Evolutionary conservation across 2,113 vertebrate species (phyloP), one percentile per base, ranked within the genome.

Genomic region (Rhinoptilus africanus): DNA sequence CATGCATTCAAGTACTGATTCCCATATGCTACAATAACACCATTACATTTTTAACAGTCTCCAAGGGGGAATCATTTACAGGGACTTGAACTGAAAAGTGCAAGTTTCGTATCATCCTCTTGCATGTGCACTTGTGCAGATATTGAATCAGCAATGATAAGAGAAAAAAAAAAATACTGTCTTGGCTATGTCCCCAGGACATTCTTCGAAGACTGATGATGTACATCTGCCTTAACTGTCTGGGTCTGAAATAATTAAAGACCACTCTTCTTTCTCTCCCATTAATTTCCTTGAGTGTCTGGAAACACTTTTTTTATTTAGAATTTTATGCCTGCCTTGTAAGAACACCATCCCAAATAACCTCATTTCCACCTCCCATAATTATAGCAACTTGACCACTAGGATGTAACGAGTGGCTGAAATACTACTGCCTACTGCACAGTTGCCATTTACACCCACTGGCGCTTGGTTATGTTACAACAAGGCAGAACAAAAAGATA

Each of bases 201-300:
- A 94, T 96, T 94, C 92, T 93, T 89, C 16, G 30, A 93, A 93
- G 85, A 93, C 82, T 86, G 92, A 93, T 94, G 82, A 84, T 93
- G 56, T 63, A 89, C 92, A 91, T 87, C 73, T 96, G 83, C 91
- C 73, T 92, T 89, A 75, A 84, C 57, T 80, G 59, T 74, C 88
- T 84, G 73, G 35, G 74, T 77, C 35, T 72, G 81, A 79, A 96
- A 91, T 96, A 92, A 95, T 96, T 73, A 89, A 95, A 95, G 87
- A 66, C 41, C 80, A 47, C 66, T 59, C 45, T 88, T 79, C 74
- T 79, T 89, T 85, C 69, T 57, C 26, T 94, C 60, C 67, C 87
- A 93, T 92, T 96, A 66, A 96, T 94, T 95, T 93, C 66, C 41
- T 1, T 51, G 54, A 76, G 20, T 89, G 66, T 85, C 48, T 85